Percentiles rank a stretch among this genome's conserved stretches.
These are phyloP conservation scores for Octopus bimaculoides DNA, from an alignment of 1,140 invertebrate genomes.

Conservation along the genomic window DNA sequence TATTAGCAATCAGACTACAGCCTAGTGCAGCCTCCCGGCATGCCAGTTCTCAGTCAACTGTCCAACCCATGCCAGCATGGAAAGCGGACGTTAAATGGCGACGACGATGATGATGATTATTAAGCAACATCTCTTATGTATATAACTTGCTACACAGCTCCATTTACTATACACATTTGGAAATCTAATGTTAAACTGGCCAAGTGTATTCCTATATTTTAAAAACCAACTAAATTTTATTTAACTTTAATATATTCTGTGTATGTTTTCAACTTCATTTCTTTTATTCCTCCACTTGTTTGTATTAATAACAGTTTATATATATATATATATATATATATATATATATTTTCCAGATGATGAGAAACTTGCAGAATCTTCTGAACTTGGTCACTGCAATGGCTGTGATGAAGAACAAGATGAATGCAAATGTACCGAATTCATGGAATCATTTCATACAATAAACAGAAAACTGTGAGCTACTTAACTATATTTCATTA, in stretches of 20 bases:
- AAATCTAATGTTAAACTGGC: no score
- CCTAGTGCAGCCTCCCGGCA: no score
- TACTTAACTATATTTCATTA: background rate
- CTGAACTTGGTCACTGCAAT: constrained; percentile 59
- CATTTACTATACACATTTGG: no score
- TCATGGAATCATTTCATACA: constrained; percentile 74
- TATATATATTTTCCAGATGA: background rate
- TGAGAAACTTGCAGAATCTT: constrained; percentile 29
- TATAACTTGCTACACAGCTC: no score
- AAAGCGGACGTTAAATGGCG: no score
- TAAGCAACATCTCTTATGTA: no score
- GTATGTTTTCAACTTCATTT: background rate
- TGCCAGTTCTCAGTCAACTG: no score
- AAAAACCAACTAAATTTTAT: background rate
- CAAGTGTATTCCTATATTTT: no score
- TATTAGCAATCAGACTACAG: no score
- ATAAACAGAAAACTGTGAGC: constrained; percentile 68
- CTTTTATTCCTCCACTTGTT: background rate
- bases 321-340: background rate
- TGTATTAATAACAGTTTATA: background rate
- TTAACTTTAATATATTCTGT: background rate
- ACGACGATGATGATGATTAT: no score
- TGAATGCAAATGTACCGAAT: constrained; percentile 72
- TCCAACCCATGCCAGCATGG: no score
- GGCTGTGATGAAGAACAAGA: constrained; percentile 72